These are phyloP conservation scores for Periplaneta americana DNA, from an alignment of 1,140 invertebrate species.

Conservation along the genomic window DNA sequence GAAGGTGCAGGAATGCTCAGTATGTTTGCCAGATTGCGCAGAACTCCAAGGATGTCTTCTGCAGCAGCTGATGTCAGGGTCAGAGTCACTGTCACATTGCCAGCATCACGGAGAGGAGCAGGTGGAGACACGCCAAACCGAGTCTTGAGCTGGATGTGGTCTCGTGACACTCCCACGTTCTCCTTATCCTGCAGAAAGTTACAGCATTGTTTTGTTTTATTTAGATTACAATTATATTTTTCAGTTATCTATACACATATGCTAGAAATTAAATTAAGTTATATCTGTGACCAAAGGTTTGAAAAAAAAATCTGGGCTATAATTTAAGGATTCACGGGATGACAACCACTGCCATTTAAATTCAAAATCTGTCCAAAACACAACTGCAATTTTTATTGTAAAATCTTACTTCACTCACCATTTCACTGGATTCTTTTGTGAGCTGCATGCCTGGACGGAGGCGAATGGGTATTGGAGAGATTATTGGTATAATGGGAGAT, in stretches of 20 bases:
- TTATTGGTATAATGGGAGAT: slow-evolving; percentile 67
- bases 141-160: slow-evolving; percentile 22
- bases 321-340: too few relatives aligned
- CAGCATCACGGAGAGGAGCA: slow-evolving; percentile 60
- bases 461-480: slow-evolving; percentile 67
- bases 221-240: too few relatives aligned
- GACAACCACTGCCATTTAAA: too few relatives aligned
- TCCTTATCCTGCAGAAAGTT: slow-evolving; percentile 42
- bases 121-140: slow-evolving; percentile 40
- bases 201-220: too few relatives aligned
- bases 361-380: not conserved
- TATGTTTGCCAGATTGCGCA: slow-evolving; percentile 85
- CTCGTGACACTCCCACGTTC: slow-evolving; percentile 36
- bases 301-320: too few relatives aligned
- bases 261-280: too few relatives aligned
- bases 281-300: too few relatives aligned
- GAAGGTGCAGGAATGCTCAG: slow-evolving; percentile 82
- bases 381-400: not conserved
- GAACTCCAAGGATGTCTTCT: slow-evolving; percentile 86
- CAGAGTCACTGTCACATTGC: slow-evolving; percentile 88
- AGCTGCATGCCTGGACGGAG: slow-evolving; percentile 47
- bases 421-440: slow-evolving; percentile 45
- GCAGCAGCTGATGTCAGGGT: slow-evolving; percentile 84
- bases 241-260: too few relatives aligned
- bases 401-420: slow-evolving; percentile 32